A percentile compares a stretch with the other conserved stretches of the same genome.
Evolutionary conservation across 2,797 vertebrate genomes (phyloP).

Genomic region (Eidolon dupreanum): DNA sequence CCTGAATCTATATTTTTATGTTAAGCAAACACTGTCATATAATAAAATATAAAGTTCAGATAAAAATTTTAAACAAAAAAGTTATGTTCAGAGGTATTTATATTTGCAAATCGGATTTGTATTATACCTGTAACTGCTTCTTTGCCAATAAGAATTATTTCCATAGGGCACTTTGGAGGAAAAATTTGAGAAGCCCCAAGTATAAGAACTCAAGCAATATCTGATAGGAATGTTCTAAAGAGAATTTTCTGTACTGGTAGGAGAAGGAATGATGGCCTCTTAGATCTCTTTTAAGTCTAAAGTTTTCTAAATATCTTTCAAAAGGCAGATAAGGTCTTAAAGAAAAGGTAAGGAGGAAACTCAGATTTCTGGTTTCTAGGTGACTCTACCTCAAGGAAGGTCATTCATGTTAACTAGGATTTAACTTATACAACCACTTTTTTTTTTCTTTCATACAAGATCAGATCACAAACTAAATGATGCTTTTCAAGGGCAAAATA

Average conservation of each 20-base stretch:
- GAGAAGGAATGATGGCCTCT: not conserved
- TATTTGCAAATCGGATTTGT: not conserved
- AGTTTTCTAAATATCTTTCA: not conserved
- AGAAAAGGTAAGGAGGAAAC: not conserved
- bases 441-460: not conserved
- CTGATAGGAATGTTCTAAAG: not conserved
- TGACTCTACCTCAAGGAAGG: not conserved
- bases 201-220: not conserved
- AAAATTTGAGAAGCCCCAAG: not conserved
- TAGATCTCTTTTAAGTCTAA: not conserved
- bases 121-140: not conserved
- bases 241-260: not conserved
- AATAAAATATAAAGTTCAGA: not conserved
- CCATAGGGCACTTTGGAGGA: not conserved
- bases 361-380: not conserved
- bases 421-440: not conserved
- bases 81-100: not conserved
- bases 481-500: not conserved
- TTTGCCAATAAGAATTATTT: not conserved
- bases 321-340: not conserved
- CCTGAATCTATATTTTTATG: not conserved
- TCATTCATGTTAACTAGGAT: not conserved
- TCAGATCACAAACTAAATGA: not conserved
- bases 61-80: not conserved
- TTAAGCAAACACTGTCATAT: not conserved